These are phyloP conservation scores for Daubentonia madagascariensis DNA, from an alignment of 2,113 vertebrate genomes.

Conservation along the genomic window DNA sequence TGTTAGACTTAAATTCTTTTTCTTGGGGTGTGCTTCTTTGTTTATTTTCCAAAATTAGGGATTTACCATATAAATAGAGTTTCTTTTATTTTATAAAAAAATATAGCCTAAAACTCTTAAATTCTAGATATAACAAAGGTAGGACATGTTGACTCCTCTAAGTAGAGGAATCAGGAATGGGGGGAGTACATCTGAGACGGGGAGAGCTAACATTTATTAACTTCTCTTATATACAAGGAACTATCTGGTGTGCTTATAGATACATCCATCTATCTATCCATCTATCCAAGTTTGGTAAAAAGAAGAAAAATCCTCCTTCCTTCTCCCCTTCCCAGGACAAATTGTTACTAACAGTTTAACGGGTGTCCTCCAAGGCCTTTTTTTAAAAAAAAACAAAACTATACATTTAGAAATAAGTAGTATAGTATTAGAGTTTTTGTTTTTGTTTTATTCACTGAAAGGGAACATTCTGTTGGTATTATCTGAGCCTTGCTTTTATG, in stretches of 20 bases:
- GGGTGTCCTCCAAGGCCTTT: not conserved
- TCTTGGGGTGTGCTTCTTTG: not conserved
- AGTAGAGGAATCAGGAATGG: not conserved
- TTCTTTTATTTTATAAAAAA: not conserved
- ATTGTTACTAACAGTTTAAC: not conserved
- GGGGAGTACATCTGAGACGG: not conserved
- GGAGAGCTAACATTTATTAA: too few species aligned
- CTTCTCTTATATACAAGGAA: not conserved
- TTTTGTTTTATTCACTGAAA: not conserved
- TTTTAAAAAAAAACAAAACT: not conserved
- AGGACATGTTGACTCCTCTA: not conserved
- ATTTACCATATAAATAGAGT: not conserved
- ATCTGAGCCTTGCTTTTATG: not conserved
- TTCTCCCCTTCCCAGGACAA: not conserved
- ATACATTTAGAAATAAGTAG: not conserved
- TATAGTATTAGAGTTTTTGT: not conserved
- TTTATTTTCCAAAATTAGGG: not conserved
- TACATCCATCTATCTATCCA: not conserved
- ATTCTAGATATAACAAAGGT: not conserved
- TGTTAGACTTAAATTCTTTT: not conserved
- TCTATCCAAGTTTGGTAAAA: not conserved
- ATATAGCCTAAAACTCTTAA: not conserved
- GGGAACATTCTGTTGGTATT: not conserved
- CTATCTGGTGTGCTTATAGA: not conserved
- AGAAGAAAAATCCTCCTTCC: not conserved